phyloP scores from a whole-genome alignment of 2,113 vertebrate species.

The Lagopus leucura region DNA sequence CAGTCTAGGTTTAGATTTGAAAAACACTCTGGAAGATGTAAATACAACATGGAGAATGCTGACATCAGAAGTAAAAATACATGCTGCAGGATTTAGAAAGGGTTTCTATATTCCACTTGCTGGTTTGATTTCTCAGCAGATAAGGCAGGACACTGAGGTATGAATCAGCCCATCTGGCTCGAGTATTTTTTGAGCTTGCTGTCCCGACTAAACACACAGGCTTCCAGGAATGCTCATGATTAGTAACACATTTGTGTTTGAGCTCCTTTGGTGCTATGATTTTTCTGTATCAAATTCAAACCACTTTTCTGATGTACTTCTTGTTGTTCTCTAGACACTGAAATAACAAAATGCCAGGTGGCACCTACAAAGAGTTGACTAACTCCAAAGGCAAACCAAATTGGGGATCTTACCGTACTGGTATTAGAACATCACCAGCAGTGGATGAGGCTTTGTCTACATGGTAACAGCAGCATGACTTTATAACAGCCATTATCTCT shows the following conservation, averaged over 20 bases:
- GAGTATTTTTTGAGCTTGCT: constrained; percentile 30
- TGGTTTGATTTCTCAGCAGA: constrained; percentile 48
- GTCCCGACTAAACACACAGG: background rate
- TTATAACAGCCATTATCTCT: background rate
- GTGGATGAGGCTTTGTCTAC: background rate
- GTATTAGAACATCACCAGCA: background rate
- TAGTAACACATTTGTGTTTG: constrained; percentile 43
- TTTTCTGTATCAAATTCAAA: constrained; percentile 21
- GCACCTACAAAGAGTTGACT: background rate
- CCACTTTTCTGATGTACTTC: background rate
- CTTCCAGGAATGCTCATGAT: constrained; percentile 51
- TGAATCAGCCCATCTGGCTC: constrained; percentile 47
- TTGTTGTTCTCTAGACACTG: background rate
- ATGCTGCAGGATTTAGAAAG: background rate
- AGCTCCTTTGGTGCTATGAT: background rate
- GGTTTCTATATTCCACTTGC: constrained; percentile 6
- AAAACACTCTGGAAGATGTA: background rate
- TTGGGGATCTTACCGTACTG: background rate
- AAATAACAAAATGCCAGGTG: background rate
- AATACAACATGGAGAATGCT: background rate
- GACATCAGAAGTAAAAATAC: constrained; percentile 2
- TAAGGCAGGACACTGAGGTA: background rate
- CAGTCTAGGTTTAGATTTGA: background rate
- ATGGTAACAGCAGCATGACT: background rate
- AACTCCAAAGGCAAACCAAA: background rate